Evolutionary conservation across 2,797 vertebrate genomes (phyloP), one percentile per base, ranked within the genome.

Genomic region (Thalassophryne amazonica): DNA sequence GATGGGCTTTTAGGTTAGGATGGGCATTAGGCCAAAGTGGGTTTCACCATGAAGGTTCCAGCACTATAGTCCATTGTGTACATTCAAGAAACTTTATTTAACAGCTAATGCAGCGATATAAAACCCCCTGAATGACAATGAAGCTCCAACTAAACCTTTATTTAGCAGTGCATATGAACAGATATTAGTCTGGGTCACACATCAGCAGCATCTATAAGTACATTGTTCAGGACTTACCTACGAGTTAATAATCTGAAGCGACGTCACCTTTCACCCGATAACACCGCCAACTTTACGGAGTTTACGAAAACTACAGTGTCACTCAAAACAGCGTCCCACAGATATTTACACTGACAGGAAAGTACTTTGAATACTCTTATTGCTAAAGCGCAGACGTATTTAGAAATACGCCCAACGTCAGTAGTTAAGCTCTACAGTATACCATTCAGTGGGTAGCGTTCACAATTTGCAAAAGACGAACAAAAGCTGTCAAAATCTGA

Each of bases 211-310:
- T 29, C 13, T n/a, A 7, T n/a, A 25, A 6, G 1, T 22, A 49
- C 16, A n/a, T 1, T 11, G 3, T 9, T 19, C 15, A 17, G 24
- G 38, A 73, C 83, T 83, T 79, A 89, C 86, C 82, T 83, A 53
- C 28, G 63, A 70, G 33, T 39, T 37, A 56, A 42, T 7, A 19
- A 40, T 52, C 60, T 32, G 25, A 29, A 38, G 66, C 58, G 54
- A 38, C 13, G 55, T 78, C 50, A 77, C 83, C 73, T 76, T 84
- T 84, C 76, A 77, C 77, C 86, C 51, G 35, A 28, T 77, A 58
- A 70, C 55, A 60, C 39, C 46, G 29, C 28, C 18, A 52, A 52
- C 20, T 56, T n/a, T 15, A 12, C 2, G 17, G 7, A 12, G n/a
- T 61, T 39, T 1, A 13, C 11, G 5, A 30, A 29, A 30, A 36